A percentile compares a stretch with the other conserved stretches of the same genome.
Evolutionary conservation across 2,113 vertebrate species (phyloP).

Genomic region (Antechinus flavipes): DNA sequence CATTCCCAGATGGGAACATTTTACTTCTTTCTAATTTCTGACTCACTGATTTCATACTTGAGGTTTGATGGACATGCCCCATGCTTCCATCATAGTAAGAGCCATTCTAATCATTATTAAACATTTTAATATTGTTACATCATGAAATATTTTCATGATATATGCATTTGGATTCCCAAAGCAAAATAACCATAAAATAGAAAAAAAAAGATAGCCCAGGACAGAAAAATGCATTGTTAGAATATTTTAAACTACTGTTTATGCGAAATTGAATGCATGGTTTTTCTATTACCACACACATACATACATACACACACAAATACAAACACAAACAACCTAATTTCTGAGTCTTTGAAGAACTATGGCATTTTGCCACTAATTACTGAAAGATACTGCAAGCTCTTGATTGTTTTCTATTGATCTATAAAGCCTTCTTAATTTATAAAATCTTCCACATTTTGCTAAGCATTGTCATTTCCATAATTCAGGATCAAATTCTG

Average conservation of each 20-base stretch:
- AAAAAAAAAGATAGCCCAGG: conserved; percentile 56
- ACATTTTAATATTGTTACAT: conserved; percentile 72
- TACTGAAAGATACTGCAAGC: conserved; percentile 44
- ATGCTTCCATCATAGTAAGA: conserved; percentile 46
- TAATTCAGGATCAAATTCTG: conserved; percentile 57
- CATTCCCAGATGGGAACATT: neutral
- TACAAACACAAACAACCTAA: neutral
- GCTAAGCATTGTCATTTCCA: conserved; percentile 55
- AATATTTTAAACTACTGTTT: conserved; percentile 67
- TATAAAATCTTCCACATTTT: conserved; percentile 65
- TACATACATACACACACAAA: conserved; percentile 18
- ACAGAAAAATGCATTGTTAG: conserved; percentile 73
- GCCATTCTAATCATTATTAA: conserved; percentile 68
- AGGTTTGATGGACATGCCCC: conserved; percentile 24
- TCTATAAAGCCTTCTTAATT: conserved; percentile 71
- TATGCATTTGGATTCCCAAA: conserved; percentile 1
- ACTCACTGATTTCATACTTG: conserved; percentile 39
- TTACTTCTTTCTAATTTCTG: conserved; percentile 46
- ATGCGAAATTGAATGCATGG: conserved; percentile 61
- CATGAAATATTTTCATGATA: conserved; percentile 57
- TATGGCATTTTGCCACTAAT: conserved; percentile 57
- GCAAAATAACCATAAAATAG: neutral
- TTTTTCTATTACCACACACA: conserved; percentile 35
- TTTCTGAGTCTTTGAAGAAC: conserved; percentile 69
- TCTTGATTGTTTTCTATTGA: conserved; percentile 61